Conservation (phyloP, 1,140 invertebrate species). For the Lepidotrigona ventralis region DNA sequence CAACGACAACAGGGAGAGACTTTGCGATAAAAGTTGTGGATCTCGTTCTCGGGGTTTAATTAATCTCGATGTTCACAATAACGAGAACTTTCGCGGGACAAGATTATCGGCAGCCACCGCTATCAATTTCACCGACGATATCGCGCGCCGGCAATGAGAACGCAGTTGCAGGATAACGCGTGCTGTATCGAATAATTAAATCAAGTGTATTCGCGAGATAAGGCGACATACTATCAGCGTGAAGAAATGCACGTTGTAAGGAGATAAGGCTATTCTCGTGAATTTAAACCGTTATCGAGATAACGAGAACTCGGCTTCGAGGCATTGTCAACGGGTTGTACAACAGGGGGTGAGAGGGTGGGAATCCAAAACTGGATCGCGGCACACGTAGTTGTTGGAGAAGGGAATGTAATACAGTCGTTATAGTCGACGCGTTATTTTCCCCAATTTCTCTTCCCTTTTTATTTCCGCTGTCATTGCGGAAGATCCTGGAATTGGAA, state of each 20-base stretch:
- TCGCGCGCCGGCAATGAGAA: background rate
- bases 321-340: conserved; percentile 22
- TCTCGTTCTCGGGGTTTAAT: background rate
- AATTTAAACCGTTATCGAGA: conserved; percentile 34
- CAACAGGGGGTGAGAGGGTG: background rate
- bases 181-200: conserved; percentile 27
- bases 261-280: conserved; percentile 34
- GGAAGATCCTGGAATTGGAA: too few species aligned
- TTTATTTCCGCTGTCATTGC: too few species aligned
- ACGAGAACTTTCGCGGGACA: background rate
- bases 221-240: conserved; percentile 19
- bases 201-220: conserved; percentile 35
- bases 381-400: background rate
- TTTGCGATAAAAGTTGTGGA: too few species aligned
- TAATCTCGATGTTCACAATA: background rate
- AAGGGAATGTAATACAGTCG: too few species aligned
- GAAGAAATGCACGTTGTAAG: conserved; percentile 27
- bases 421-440: too few species aligned
- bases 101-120: background rate
- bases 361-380: conserved; percentile 14
- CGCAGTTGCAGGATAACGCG: background rate
- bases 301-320: conserved; percentile 5
- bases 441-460: too few species aligned
- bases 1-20: too few species aligned
- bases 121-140: conserved; percentile 1